Base-by-base conservation (phyloP, 2,888 invertebrate genomes). In the Mayetiola destructor region DNA sequence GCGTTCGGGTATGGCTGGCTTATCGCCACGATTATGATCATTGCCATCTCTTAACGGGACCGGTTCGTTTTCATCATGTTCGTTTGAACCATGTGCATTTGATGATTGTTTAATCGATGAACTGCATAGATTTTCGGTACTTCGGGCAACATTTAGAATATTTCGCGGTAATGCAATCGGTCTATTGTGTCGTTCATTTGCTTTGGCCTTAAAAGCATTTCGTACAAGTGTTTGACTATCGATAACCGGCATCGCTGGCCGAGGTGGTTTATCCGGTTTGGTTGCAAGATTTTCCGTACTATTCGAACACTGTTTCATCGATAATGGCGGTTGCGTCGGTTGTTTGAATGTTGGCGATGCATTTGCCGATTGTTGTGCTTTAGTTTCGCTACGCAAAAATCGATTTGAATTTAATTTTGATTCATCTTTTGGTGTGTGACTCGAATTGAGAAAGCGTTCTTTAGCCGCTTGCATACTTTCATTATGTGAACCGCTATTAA, bases 1-100 rank as follows among this genome's bases (percentile, higher is more conserved):
- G 58, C 89, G 77, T 69, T 88, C 87, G 55, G 89, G 89, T 62
- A 89, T 80, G 56, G 84, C 84, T 6, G 89, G 89, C 70, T 89
- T 89, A 67, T 78, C 74, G 30, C 72, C 70, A 29, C 73, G 64
- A 16, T 48, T 40, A 20, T 39, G 16, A 20, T 30, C 14, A 59
- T 74, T 73, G 14, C 69, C 66, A 63, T 67, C 67, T 12, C 56
- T 53, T 8, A 57, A 53, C 57, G 59, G 63, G 56, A 59, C 57
- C 3, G 40, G 35, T 52, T 67, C 66, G 27, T 68, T 61, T 62
- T 65, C 60, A 66, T 65, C 36, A 40, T 58, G 57, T 29, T 56
- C 42, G 37, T 40, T 58, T n/a, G 52, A 56, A 20, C 57, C 56
- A 27, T 55, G 37, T 23, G 69, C 59, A 36, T 56, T 54, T 59